These are phyloP conservation scores for Leptoclinus maculatus DNA, from an alignment of 2,797 vertebrate species.

Conservation along the genomic window DNA sequence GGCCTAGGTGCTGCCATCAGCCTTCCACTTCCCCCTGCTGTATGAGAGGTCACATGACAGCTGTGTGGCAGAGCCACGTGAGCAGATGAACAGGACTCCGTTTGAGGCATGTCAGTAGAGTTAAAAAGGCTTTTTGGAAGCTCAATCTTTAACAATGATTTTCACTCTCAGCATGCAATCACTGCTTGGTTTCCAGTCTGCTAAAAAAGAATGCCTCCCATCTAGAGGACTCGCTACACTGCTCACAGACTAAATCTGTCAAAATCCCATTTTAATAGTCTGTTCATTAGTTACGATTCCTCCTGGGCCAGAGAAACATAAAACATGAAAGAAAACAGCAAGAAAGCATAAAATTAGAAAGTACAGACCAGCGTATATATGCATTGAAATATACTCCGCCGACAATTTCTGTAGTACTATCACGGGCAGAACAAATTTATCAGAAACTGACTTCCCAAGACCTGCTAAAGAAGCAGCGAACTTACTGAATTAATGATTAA, in stretches of 20 bases:
- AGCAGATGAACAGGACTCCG: background rate
- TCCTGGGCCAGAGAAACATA: background rate
- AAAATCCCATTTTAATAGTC: background rate
- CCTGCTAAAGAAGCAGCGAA: background rate
- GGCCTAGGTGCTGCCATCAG: constrained; percentile 15
- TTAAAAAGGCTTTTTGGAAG: background rate
- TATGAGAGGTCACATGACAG: constrained; percentile 52
- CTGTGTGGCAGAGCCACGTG: background rate
- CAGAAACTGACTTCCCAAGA: background rate
- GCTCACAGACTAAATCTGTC: constrained; percentile 4
- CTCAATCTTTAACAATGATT: background rate
- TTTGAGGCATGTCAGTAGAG: background rate
- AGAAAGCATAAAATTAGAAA: constrained; percentile 8
- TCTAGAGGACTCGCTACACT: background rate
- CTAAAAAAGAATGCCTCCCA: background rate
- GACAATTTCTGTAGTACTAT: background rate
- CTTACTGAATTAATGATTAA: background rate
- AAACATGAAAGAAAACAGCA: constrained; percentile 10
- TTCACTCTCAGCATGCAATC: background rate
- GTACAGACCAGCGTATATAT: background rate
- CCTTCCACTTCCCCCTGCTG: constrained; percentile 55
- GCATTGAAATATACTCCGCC: background rate
- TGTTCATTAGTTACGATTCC: constrained; percentile 12
- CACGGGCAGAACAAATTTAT: background rate
- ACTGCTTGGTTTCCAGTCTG: background rate